These are phyloP conservation scores for Macropodus opercularis DNA, from an alignment of 2,797 vertebrate genomes.

Conservation along the genomic window DNA sequence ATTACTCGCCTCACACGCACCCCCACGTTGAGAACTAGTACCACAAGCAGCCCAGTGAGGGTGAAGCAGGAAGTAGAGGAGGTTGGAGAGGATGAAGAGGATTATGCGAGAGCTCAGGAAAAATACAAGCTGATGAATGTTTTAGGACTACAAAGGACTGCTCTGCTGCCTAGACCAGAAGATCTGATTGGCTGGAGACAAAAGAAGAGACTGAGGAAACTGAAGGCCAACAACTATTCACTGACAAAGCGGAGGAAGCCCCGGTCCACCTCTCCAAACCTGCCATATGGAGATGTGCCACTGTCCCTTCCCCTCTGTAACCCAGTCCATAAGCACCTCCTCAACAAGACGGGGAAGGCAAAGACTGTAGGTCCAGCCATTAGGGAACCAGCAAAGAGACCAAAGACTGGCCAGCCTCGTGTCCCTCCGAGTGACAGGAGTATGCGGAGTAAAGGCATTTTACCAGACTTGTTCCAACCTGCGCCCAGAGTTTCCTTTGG, in stretches of 20 bases:
- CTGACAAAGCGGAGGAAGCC: conserved; percentile 81
- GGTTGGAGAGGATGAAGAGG: conserved; percentile 79
- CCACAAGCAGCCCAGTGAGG: conserved; percentile 68
- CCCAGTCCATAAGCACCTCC: conserved; percentile 71
- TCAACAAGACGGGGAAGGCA: conserved; percentile 68
- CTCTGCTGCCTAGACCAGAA: conserved; percentile 80
- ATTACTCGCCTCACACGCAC: conserved; percentile 39
- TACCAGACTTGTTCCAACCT: conserved; percentile 66
- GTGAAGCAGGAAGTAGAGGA: conserved; percentile 80
- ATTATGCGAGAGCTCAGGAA: conserved; percentile 81
- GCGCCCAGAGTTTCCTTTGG: conserved; percentile 36
- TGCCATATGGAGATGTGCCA: conserved; percentile 51
- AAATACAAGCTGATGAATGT: conserved; percentile 86
- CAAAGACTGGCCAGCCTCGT: conserved; percentile 21
- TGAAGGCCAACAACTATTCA: conserved; percentile 85
- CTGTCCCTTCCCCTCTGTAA: conserved; percentile 78
- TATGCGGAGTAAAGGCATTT: conserved; percentile 74
- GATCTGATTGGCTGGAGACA: conserved; percentile 85
- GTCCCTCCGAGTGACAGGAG: conserved; percentile 73
- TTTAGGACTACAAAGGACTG: conserved; percentile 84
- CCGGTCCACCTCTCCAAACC: conserved; percentile 49
- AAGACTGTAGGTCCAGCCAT: conserved; percentile 52
- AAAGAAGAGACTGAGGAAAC: conserved; percentile 84
- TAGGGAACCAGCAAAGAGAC: conserved; percentile 47
- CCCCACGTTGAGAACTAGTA: conserved; percentile 55